Evolutionary conservation across 2,113 vertebrate genomes (phyloP), one percentile per base, ranked within the genome.

Genomic region (Rousettus leschenaultii): DNA sequence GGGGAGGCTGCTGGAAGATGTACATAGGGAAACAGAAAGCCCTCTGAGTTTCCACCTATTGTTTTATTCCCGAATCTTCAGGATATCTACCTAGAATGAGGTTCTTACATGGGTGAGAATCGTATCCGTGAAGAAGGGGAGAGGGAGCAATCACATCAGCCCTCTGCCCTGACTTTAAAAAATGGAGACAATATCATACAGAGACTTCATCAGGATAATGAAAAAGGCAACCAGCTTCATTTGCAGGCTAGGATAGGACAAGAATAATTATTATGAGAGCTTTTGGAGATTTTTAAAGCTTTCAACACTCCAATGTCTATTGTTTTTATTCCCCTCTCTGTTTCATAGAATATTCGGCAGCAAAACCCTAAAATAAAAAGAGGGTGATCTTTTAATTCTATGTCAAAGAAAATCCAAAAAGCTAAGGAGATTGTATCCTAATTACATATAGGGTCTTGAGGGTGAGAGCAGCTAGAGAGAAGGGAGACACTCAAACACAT

Each of bases 361-460:
- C 15, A 92, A 91, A 95, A 35, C 9, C 10, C 19, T 28, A 65
- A 95, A 92, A 89, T 40, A 85, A 93, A 90, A 86, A 73, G 80
- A 12, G 2, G 51, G 22, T 68, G 26, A 61, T 63, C n/a, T 85
- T 70, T 82, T 57, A 66, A 38, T 73, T 94, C 51, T 51, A 22
- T 16, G 45, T 94, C 43, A 61, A 57, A 87, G 35, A 38, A 83
- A 51, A 65, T 59, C 11, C 55, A 85, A 22, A 82, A 63, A 93
- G 19, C 28, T 21, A 93, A 93, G 40, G 33, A 55, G 40, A 65
- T 4, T 74, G 14, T 35, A 71, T 38, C 35, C 61, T 75, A 68
- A 68, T 57, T 78, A 65, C 24, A 51, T 19, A 43, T 5, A 38
- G 1, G 73, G 35, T 65, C 26, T 87, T 75, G 40, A 53, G 59